Base-by-base conservation (phyloP, 2,888 invertebrate species). In the Anthoptus insignis region DNA sequence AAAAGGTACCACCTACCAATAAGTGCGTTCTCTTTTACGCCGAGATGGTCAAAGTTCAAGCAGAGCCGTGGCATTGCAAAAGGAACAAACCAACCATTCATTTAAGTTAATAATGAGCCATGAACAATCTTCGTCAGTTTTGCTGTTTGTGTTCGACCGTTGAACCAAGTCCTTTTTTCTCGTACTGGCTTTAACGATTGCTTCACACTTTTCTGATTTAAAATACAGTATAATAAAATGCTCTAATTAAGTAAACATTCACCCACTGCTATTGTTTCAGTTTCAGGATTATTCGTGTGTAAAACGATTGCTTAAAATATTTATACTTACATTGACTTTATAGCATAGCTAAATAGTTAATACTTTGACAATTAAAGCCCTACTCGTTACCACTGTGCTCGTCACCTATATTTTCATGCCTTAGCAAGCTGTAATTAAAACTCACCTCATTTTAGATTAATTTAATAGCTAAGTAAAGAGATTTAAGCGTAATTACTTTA, bases 31-130 rank as follows among this genome's bases (percentile, higher is more conserved):
- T 53, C 27, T 42, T 45, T 39, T 39, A 29, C 60, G 42, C 53
- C 60, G 22, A 42, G 53, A 45, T 34, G 52, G 61, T 57, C 58
- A 50, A 56, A 21, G 54, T 59, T 56, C 67, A 59, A 53, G 53
- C 60, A 58, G 58, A 2, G 42, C 42, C 53, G 54, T 53, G 59
- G 49, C 45, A 45, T 61, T 64, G 60, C 54, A 68, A 70, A 69
- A 47, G 61, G 57, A 80, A 82, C 80, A 84, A 86, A 77, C 79
- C 21, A 79, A 73, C 84, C 85, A 84, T 87, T 87, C 84, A 87
- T 88, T 89, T 86, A 84, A 84, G 80, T 83, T 80, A 82, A 84
- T 90, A 91, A 91, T 90, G 87, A 89, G 86, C 87, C 90, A 86
- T 90, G 88, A 91, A 90, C 87, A 88, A 87, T 86, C 82, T 82